Evolutionary conservation across 1,140 invertebrate genomes (phyloP).

Genomic region (Zaprionus ghesquierei): DNA sequence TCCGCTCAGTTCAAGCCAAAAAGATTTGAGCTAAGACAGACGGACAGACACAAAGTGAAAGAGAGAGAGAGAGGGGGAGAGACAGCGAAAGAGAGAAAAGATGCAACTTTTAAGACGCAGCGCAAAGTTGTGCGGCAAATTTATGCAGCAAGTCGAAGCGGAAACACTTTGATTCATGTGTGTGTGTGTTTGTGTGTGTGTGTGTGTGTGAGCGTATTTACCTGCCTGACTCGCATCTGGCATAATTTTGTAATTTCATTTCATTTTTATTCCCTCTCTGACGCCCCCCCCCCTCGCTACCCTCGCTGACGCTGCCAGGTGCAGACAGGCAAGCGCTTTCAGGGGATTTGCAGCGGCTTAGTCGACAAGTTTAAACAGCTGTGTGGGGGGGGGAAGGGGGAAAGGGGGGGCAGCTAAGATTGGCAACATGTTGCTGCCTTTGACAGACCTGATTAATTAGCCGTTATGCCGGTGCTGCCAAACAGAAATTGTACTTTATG

Average conservation of each 20-base stretch:
- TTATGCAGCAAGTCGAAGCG: constrained; percentile 1
- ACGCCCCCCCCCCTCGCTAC: constrained; percentile 2
- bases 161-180: not conserved
- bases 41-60: no score
- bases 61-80: no score
- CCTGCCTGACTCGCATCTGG: constrained; percentile 47
- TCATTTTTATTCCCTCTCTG: constrained; percentile 33
- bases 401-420: constrained; percentile 9
- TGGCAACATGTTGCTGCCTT: constrained; percentile 41
- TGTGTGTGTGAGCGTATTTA: not conserved
- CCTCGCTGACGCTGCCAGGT: constrained; percentile 49
- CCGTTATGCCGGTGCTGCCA: constrained; percentile 4
- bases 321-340: constrained; percentile 63
- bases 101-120: constrained; percentile 20
- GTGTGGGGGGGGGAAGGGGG: constrained; percentile 4
- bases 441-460: constrained; percentile 48
- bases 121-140: not conserved
- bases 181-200: not conserved
- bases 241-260: constrained; percentile 76
- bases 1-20: constrained; percentile 37
- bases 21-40: not conserved
- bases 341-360: constrained; percentile 68
- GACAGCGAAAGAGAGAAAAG: not conserved
- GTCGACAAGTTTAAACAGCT: constrained; percentile 63
- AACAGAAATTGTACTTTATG: constrained; percentile 32